phyloP scores from a whole-genome alignment of 1,140 invertebrate species.

The Philotrypesis tridentata region DNA sequence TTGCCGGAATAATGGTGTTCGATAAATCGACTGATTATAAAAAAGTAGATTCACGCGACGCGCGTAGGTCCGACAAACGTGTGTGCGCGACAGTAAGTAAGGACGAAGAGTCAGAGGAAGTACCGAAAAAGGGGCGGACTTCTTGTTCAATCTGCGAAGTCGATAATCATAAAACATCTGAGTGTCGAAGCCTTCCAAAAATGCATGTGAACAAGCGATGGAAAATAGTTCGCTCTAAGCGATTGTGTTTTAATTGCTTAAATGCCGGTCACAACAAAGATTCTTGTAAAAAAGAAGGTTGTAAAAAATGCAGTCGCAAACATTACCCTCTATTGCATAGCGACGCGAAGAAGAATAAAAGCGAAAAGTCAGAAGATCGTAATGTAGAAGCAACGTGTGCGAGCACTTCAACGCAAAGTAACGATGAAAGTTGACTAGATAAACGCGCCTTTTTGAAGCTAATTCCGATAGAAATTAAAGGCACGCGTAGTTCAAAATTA shows the following conservation, averaged over 20 bases:
- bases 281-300: background rate
- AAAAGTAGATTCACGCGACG: background rate
- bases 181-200: background rate
- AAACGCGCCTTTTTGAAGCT: slow-evolving; percentile 1
- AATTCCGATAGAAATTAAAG: background rate
- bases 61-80: background rate
- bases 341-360: background rate
- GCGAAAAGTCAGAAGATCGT: background rate
- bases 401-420: background rate
- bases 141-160: background rate
- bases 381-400: background rate
- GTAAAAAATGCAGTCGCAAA: background rate
- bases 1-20: background rate
- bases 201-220: background rate
- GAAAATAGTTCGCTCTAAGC: background rate
- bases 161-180: background rate
- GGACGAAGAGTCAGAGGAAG: no score
- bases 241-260: background rate
- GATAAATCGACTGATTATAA: no score
- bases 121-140: no score
- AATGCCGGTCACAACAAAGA: background rate
- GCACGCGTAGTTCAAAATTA: background rate
- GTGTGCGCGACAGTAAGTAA: background rate
- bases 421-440: background rate
- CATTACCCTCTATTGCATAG: slow-evolving; percentile 9